Evolutionary conservation across 2,113 vertebrate species (phyloP).

Genomic region (Microcebus murinus): DNA sequence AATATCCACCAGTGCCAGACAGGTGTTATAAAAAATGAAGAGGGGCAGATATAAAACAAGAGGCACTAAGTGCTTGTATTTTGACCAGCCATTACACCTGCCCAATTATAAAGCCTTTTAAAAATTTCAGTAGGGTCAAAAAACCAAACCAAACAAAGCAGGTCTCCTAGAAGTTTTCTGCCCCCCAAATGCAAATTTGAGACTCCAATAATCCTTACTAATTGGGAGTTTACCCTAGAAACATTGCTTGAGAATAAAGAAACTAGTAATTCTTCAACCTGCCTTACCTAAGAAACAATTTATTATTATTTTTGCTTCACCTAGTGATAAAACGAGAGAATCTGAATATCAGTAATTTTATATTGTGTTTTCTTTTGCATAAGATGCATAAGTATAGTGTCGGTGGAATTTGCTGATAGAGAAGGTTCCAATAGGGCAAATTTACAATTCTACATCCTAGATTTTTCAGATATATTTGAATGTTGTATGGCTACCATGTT

Average conservation of each 20-base stretch:
- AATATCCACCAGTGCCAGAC: background rate
- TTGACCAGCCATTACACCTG: background rate
- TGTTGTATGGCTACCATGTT: background rate
- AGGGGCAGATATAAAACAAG: background rate
- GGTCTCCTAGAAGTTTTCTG: background rate
- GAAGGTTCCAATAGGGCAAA: background rate
- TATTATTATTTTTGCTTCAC: conserved; percentile 20
- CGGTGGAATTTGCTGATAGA: background rate
- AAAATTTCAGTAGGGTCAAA: background rate
- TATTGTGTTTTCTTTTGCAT: background rate
- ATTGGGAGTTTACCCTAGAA: background rate
- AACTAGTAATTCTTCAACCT: background rate
- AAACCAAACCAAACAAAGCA: background rate
- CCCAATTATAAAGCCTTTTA: background rate
- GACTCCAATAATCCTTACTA: background rate
- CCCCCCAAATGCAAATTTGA: background rate
- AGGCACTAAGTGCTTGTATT: background rate
- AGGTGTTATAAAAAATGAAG: background rate
- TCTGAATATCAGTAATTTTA: background rate
- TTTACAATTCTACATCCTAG: background rate
- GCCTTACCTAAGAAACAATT: background rate
- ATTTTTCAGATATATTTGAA: background rate
- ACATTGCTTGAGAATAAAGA: background rate
- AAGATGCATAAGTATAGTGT: background rate
- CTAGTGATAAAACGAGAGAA: background rate